A percentile compares a stretch with the other conserved stretches of the same genome.
phyloP scores from a whole-genome alignment of 2,888 invertebrate genomes.

The Acanthacorydalis orientalis region DNA sequence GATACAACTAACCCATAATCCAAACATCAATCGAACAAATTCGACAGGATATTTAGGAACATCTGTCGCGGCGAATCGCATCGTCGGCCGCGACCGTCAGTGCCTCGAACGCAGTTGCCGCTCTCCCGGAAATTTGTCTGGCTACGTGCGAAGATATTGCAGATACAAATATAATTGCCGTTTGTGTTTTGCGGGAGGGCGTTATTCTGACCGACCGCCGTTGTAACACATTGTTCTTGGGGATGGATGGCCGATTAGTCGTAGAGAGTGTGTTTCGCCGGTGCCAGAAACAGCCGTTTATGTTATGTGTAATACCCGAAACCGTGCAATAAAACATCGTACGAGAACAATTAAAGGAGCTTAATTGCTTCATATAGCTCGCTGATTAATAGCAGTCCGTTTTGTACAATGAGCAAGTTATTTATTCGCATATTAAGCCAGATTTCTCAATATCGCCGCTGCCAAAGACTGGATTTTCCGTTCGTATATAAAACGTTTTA shows the following conservation, averaged over 20 bases:
- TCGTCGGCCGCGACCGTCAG: too few relatives aligned
- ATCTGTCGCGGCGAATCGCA: too few relatives aligned
- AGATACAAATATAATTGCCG: too few relatives aligned
- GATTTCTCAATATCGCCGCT: background rate
- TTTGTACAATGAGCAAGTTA: background rate
- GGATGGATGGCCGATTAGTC: slow-evolving; percentile 14
- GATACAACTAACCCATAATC: too few relatives aligned
- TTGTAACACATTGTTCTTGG: slow-evolving; percentile 22
- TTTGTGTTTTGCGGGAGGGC: too few relatives aligned
- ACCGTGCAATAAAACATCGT: slow-evolving; percentile 7
- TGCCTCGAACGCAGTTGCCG: too few relatives aligned
- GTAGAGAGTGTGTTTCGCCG: background rate
- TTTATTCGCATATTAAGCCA: background rate
- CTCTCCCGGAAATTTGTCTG: too few relatives aligned
- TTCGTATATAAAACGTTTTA: too few relatives aligned
- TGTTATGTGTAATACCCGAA: slow-evolving; percentile 4
- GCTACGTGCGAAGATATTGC: too few relatives aligned
- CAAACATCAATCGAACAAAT: too few relatives aligned
- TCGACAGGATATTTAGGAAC: too few relatives aligned
- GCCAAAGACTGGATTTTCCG: too few relatives aligned
- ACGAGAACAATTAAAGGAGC: slow-evolving; percentile 8
- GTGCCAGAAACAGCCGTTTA: background rate
- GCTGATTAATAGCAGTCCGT: slow-evolving; percentile 5
- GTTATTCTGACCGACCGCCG: background rate
- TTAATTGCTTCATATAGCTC: slow-evolving; percentile 7